Evolutionary conservation across 2,113 vertebrate species (phyloP).

Genomic region (Megaceryle torquata): DNA sequence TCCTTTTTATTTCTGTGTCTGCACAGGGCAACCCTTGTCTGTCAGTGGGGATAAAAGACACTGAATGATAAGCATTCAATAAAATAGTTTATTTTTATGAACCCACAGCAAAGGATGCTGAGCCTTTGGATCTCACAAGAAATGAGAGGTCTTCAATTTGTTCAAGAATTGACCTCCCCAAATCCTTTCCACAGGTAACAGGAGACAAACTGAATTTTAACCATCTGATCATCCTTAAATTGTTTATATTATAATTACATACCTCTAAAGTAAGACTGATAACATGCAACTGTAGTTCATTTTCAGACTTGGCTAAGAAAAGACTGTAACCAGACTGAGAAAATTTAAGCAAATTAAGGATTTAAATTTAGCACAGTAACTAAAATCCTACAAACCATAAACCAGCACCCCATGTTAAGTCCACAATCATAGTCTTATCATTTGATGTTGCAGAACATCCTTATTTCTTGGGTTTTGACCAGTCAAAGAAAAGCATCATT

Average conservation of each 20-base stretch:
- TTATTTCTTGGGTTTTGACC: not conserved
- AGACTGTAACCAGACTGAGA: conserved; percentile 46
- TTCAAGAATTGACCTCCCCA: not conserved
- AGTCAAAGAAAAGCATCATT: not conserved
- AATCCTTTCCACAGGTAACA: not conserved
- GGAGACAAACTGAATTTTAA: not conserved
- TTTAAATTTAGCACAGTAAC: conserved; percentile 48
- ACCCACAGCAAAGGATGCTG: accelerated
- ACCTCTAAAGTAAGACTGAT: not conserved
- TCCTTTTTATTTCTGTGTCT: not conserved
- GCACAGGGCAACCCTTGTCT: not conserved
- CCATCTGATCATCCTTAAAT: not conserved
- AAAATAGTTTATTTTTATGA: not conserved
- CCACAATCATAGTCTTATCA: not conserved
- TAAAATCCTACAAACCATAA: not conserved
- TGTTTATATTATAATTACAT: not conserved
- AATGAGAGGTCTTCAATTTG: not conserved
- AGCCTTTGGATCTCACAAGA: accelerated
- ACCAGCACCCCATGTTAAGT: not conserved
- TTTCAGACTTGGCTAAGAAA: conserved; percentile 48
- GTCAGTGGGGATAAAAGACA: not conserved
- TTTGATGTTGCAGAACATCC: not conserved
- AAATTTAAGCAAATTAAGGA: conserved; percentile 37
- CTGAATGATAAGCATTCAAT: accelerated
- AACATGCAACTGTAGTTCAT: not conserved